Evolutionary conservation across 2,113 vertebrate genomes (phyloP).

Genomic region (Leptobrachium leishanense): DNA sequence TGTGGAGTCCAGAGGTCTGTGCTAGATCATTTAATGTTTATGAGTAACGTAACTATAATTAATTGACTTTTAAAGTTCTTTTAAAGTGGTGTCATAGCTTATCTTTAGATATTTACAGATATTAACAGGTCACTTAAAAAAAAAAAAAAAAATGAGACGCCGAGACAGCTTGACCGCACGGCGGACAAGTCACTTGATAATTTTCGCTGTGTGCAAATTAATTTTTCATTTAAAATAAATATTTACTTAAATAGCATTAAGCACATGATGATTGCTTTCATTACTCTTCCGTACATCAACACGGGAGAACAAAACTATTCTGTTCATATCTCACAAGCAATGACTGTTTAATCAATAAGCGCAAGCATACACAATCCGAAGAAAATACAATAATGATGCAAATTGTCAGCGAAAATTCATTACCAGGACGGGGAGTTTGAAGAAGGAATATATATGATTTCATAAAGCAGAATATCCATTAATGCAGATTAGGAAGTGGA

Average conservation of each 20-base stretch:
- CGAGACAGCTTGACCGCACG: no score
- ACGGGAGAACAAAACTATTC: not conserved
- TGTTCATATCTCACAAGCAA: not conserved
- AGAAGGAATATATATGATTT: slow-evolving; percentile 22
- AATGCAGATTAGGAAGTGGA: slow-evolving; percentile 10
- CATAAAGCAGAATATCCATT: slow-evolving; percentile 7
- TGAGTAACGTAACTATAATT: no score
- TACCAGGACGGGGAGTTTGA: not conserved
- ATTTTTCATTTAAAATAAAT: not conserved
- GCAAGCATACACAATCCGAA: not conserved
- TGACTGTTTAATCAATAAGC: not conserved
- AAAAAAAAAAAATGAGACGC: no score
- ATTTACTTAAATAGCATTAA: not conserved
- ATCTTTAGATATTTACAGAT: no score
- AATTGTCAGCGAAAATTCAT: slow-evolving; percentile 28
- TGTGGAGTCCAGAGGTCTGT: no score
- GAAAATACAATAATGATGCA: slow-evolving; percentile 21
- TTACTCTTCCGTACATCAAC: not conserved
- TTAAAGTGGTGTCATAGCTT: no score
- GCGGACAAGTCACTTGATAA: no score
- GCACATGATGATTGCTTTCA: not conserved
- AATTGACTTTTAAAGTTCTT: no score
- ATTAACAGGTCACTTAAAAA: no score
- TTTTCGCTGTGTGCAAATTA: no score
- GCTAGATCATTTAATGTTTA: no score